Conservation (phyloP, 2,113 vertebrate species). For the Anthoscopus minutus region DNA sequence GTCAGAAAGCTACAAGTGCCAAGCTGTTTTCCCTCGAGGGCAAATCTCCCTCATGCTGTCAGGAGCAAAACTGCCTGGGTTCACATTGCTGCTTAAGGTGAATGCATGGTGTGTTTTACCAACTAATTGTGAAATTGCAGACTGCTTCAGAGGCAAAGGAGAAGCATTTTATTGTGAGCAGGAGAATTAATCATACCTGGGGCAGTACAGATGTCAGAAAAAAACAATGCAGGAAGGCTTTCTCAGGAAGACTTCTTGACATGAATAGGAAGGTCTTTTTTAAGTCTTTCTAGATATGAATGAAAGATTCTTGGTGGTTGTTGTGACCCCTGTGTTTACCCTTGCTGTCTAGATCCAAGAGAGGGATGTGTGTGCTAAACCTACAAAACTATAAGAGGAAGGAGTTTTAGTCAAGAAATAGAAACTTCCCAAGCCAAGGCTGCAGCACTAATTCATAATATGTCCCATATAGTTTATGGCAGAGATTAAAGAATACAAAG, state of each 20-base stretch:
- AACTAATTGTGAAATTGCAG: constrained; percentile 57
- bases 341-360: not conserved
- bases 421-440: not conserved
- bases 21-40: constrained; percentile 24
- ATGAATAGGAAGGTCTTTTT: constrained; percentile 23
- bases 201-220: constrained; percentile 60
- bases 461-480: not conserved
- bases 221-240: constrained; percentile 55
- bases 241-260: constrained; percentile 52
- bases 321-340: not conserved
- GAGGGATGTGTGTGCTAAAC: not conserved
- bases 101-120: constrained; percentile 35
- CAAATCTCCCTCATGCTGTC: constrained; percentile 41
- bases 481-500: constrained; percentile 52
- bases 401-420: not conserved
- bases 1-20: constrained; percentile 4
- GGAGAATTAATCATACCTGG: constrained; percentile 63
- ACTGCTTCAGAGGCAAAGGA: constrained; percentile 46
- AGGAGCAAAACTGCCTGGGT: not conserved
- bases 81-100: constrained; percentile 42
- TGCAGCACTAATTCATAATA: not conserved
- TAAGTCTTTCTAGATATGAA: constrained; percentile 14
- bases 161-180: constrained; percentile 62
- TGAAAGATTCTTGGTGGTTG: not conserved
- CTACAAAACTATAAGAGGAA: not conserved